These are phyloP conservation scores for Branchellion lobata DNA, from an alignment of 2,888 invertebrate species.

Conservation along the genomic window DNA sequence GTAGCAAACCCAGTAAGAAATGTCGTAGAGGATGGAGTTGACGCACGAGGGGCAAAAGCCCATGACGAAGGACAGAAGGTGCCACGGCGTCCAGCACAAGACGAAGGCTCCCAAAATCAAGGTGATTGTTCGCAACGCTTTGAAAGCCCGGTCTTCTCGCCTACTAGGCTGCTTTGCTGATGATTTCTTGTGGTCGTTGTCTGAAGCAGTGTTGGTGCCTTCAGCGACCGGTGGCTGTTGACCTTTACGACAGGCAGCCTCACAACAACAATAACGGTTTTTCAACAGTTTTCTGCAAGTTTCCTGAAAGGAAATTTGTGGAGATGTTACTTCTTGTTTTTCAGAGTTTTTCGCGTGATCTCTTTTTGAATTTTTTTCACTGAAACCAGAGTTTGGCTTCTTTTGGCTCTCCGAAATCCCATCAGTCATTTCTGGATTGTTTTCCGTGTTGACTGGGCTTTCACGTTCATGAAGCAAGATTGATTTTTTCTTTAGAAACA, in stretches of 20 bases:
- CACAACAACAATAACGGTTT: no score
- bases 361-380: neutral
- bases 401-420: neutral
- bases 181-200: no score
- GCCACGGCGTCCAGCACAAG: constrained; percentile 98
- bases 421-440: neutral
- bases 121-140: constrained; percentile 95
- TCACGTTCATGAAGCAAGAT: no score
- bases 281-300: no score
- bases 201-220: no score
- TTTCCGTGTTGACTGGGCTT: neutral
- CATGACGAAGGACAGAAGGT: constrained; percentile 89
- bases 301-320: no score
- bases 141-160: constrained; percentile 94
- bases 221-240: no score
- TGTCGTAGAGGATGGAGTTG: constrained; percentile 56
- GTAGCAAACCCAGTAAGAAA: constrained; percentile 76
- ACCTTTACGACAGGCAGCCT: neutral
- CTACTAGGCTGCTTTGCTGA: constrained; percentile 39
- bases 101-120: constrained; percentile 96
- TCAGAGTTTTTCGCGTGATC: neutral
- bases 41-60: constrained; percentile 77
- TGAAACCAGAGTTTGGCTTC: neutral
- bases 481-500: no score
- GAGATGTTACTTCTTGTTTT: no score